Conservation (phyloP, 2,888 invertebrate genomes). For the Reticulitermes lucifugus region DNA sequence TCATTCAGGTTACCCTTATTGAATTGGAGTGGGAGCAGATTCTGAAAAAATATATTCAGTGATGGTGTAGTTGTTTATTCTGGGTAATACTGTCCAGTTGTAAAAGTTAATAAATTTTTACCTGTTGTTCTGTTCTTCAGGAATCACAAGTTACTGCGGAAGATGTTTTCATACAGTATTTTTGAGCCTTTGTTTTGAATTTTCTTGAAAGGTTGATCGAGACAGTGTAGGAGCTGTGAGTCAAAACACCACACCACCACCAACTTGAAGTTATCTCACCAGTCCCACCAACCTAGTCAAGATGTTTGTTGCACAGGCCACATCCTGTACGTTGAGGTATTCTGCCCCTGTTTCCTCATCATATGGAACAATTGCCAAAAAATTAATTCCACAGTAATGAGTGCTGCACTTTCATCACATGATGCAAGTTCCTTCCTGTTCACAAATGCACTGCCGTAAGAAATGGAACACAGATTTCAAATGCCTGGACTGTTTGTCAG, state of each 20-base stretch:
- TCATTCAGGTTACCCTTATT: no score
- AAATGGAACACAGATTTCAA: constrained; percentile 24
- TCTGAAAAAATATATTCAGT: no score
- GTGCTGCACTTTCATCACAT: constrained; percentile 42
- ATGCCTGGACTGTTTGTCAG: constrained; percentile 16
- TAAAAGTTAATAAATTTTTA: no score
- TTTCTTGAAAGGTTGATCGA: constrained; percentile 45
- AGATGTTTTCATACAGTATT: no score
- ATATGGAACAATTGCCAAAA: constrained; percentile 4
- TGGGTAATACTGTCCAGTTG: no score
- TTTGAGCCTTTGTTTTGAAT: no score
- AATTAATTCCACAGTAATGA: constrained; percentile 21
- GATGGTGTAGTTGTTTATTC: no score
- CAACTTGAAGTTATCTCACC: constrained; percentile 29
- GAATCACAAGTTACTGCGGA: no score
- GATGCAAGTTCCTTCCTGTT: constrained; percentile 49
- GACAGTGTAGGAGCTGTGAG: constrained; percentile 49
- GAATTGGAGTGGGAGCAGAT: no score
- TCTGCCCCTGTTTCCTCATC: constrained; percentile 3
- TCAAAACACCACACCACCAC: constrained; percentile 35
- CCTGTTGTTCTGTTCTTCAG: no score
- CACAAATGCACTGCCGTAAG: constrained; percentile 52
- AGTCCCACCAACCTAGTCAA: constrained; percentile 16
- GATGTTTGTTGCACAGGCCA: constrained; percentile 3
- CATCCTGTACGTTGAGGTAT: background rate